Conservation (phyloP, 2,888 invertebrate species). For the Ethmia dodecea region DNA sequence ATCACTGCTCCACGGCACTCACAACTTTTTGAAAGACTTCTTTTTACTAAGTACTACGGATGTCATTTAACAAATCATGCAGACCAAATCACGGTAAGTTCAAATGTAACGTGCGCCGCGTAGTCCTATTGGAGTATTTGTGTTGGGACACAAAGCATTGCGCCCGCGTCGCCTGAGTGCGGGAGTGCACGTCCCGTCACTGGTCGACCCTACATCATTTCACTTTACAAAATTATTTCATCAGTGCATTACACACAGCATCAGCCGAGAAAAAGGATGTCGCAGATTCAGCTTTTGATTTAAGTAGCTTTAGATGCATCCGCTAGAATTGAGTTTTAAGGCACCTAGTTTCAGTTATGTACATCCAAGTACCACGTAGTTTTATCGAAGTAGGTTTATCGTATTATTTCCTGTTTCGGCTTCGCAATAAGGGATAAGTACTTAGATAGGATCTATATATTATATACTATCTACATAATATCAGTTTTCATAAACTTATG, state of each 20-base stretch:
- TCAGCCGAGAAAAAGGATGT: too few relatives aligned
- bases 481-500: too few relatives aligned
- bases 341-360: too few relatives aligned
- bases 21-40: constrained; percentile 1
- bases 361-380: too few relatives aligned
- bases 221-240: constrained; percentile 47
- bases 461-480: too few relatives aligned
- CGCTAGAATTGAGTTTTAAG: too few relatives aligned
- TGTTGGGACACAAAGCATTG: constrained; percentile 31
- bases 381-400: too few relatives aligned
- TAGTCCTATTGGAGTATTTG: constrained; percentile 27
- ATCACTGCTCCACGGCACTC: constrained; percentile 9
- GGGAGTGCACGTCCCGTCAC: constrained; percentile 52
- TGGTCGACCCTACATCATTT: constrained; percentile 46
- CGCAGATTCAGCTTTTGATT: too few relatives aligned
- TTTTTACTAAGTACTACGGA: not conserved
- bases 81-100: constrained; percentile 1
- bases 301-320: too few relatives aligned
- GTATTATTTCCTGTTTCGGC: too few relatives aligned
- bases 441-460: too few relatives aligned
- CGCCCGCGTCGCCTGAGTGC: constrained; percentile 35
- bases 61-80: not conserved
- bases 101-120: constrained; percentile 26
- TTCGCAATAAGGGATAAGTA: too few relatives aligned
- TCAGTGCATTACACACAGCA: constrained; percentile 19